Percentiles rank a stretch among this genome's conserved stretches.
phyloP scores from a whole-genome alignment of 1,140 invertebrate species.

The Drosophila navojoa region DNA sequence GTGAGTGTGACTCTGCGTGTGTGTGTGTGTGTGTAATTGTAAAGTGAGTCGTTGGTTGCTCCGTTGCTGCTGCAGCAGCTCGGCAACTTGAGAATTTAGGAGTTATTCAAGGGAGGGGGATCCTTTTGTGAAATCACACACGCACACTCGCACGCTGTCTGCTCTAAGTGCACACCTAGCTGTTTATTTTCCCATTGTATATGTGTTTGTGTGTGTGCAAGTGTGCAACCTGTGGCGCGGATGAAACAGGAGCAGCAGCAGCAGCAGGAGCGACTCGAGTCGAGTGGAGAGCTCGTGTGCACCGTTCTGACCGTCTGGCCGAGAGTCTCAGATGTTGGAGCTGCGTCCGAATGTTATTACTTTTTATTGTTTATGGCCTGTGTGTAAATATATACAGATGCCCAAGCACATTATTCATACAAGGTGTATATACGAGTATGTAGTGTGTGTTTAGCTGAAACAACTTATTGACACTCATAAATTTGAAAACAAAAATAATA shows the following conservation, averaged over 20 bases:
- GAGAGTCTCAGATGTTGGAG: neutral
- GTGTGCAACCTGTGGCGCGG: constrained; percentile 47
- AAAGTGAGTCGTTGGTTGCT: constrained; percentile 40
- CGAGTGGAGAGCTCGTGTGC: constrained; percentile 32
- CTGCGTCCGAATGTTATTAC: neutral
- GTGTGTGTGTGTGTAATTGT: constrained; percentile 24
- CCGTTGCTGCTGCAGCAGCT: constrained; percentile 19
- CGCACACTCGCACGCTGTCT: neutral
- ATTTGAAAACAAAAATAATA: neutral
- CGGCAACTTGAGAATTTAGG: constrained; percentile 60
- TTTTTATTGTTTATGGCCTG: constrained; percentile 1
- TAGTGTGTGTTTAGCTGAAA: neutral
- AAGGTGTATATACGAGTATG: neutral
- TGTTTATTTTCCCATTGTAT: neutral
- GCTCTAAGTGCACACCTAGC: constrained; percentile 38
- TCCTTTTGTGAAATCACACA: constrained; percentile 3
- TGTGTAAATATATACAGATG: too few relatives aligned
- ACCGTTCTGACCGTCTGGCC: constrained; percentile 13
- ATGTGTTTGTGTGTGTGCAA: neutral
- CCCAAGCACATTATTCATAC: neutral
- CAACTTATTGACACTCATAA: constrained; percentile 1
- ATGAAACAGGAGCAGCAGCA: constrained; percentile 31
- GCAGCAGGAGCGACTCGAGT: neutral
- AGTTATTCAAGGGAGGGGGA: constrained; percentile 25
- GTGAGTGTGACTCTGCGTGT: neutral